Evolutionary conservation across 64 coral and sea anemone species (phyloP), one percentile per base, ranked within the genome.

Genomic region (Platygyra sinensis): DNA sequence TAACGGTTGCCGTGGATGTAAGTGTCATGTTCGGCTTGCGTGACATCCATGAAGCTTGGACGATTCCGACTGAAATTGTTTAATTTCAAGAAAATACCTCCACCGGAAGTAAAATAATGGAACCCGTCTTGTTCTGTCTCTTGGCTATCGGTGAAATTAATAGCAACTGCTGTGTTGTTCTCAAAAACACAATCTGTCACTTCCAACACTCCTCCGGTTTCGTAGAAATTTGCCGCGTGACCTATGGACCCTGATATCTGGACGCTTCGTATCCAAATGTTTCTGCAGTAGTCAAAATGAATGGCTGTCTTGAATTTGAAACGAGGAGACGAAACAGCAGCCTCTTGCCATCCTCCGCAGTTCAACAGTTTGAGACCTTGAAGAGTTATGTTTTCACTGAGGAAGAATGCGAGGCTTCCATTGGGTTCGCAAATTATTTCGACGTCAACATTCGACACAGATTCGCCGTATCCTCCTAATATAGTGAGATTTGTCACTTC

Each of bases 261-360:
- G n/a, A 94, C 50, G 82, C 17, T 62, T 22, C 22, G 30, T 22
- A 94, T 76, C 59, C 46, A 80, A 33, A 94, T 72, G 73, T 94
- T 32, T 72, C 49, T 90, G 39, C 80, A 86, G 52, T 90, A 77
- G n/a, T 94, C 72, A 38, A 94, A 89, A 60, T 86, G 86, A 16
- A 94, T 28, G 0, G 82, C 88, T 22, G 72, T 76, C 65, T 60
- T 30, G 28, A 61, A 59, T 39, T 71, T 82, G 5, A 74, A 17
- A 81, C 59, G 51, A 8, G 30, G 59, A 74, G 32, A 28, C 15
- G 38, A 69, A 24, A 24, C 2, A 77, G 59, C 55, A 30, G 20
- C 10, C 6, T 67, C 62, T 65, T 76, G 85, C 39, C 76, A 62
- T 31, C 60, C 61, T 36, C 77, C 78, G 17, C 90, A 92, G 10